phyloP scores from a whole-genome alignment of 2,888 invertebrate genomes.

The Drosophila mimetica region DNA sequence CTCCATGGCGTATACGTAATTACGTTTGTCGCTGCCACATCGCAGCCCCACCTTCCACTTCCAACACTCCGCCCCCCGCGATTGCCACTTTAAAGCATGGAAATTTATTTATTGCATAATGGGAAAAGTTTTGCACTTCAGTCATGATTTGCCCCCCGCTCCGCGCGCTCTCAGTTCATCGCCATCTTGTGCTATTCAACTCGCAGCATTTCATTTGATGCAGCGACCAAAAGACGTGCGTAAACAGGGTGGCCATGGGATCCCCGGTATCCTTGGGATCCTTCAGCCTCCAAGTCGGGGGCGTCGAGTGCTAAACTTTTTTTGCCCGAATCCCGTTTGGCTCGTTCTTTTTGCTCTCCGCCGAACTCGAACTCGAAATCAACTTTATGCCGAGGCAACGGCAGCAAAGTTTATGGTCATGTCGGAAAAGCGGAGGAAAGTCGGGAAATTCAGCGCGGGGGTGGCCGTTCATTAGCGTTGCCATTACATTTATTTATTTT shows the following conservation, averaged over 20 bases:
- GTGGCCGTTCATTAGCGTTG: conserved; percentile 45
- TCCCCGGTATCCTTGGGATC: not conserved
- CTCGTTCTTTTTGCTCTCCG: conserved; percentile 23
- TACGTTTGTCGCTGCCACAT: conserved; percentile 21
- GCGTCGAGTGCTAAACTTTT: conserved; percentile 65
- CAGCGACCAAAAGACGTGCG: conserved; percentile 67
- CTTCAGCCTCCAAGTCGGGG: not conserved
- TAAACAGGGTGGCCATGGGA: conserved; percentile 32
- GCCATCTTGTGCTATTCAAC: conserved; percentile 43
- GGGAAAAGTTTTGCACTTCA: conserved; percentile 77
- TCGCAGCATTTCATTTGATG: conserved; percentile 66
- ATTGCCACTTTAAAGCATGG: conserved; percentile 63
- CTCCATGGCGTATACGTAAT: conserved; percentile 41
- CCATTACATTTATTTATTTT: conserved; percentile 45
- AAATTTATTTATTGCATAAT: conserved; percentile 78
- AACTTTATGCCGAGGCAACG: conserved; percentile 40
- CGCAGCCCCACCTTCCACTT: not conserved
- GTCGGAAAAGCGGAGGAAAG: conserved; percentile 6
- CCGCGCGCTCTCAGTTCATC: not conserved
- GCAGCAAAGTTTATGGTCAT: conserved; percentile 54
- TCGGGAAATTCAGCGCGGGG: not conserved
- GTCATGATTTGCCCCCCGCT: conserved; percentile 63
- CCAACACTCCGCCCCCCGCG: not conserved
- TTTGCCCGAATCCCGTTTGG: conserved; percentile 39
- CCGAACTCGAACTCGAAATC: conserved; percentile 47